phyloP scores from a whole-genome alignment of 1,140 invertebrate genomes.

The Drosophila watanabei region DNA sequence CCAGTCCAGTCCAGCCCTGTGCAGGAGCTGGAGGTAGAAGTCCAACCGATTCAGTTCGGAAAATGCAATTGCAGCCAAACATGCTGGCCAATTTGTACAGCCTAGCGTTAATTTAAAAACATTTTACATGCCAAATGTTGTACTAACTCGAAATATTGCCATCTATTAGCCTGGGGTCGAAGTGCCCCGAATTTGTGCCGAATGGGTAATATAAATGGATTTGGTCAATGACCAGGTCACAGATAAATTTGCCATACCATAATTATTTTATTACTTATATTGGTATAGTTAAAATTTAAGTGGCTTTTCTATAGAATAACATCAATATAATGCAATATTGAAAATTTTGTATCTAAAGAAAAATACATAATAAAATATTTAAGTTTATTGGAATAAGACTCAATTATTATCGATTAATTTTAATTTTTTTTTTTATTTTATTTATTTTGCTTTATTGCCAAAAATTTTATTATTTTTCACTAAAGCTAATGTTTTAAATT shows the following conservation, averaged over 20 bases:
- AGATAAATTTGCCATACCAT: background rate
- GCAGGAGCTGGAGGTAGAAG: background rate
- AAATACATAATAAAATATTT: too few species aligned
- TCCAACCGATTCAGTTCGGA: slow-evolving; percentile 22
- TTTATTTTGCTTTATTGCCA: too few species aligned
- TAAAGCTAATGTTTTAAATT: too few species aligned
- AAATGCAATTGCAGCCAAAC: slow-evolving; percentile 46
- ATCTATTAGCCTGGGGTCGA: slow-evolving; percentile 10
- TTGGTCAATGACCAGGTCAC: background rate
- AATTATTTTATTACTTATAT: background rate
- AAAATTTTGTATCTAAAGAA: too few species aligned
- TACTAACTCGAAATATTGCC: background rate
- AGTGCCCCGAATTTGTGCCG: background rate
- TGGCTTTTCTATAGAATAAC: too few species aligned
- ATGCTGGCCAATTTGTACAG: slow-evolving; percentile 51
- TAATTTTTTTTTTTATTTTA: too few species aligned
- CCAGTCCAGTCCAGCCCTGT: background rate
- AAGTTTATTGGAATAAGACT: too few species aligned
- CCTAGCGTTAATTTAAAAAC: slow-evolving; percentile 39
- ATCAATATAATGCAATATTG: too few species aligned
- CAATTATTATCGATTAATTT: too few species aligned
- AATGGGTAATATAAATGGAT: background rate
- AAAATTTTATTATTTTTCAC: too few species aligned
- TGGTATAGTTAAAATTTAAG: too few species aligned
- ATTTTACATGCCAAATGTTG: slow-evolving; percentile 32